Conservation (phyloP, 53 echinoderm and acorn worm species). For the Temnopleurus reevesii region DNA sequence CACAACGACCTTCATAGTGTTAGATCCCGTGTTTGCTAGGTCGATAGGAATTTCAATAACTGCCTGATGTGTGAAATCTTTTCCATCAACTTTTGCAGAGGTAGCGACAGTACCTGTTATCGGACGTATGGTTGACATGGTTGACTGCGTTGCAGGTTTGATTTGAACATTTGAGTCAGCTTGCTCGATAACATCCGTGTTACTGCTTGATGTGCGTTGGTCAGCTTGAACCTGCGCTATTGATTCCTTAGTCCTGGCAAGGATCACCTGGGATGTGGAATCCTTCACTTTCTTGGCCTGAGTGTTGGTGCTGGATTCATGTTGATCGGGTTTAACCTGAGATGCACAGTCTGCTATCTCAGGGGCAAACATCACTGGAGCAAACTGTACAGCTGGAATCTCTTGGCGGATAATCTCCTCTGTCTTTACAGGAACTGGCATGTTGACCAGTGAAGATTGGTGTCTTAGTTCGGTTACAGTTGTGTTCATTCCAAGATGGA, state of each 20-base stretch:
- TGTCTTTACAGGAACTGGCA: background rate
- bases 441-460: constrained; percentile 1
- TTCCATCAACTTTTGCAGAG: background rate
- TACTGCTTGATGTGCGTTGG: constrained; percentile 15
- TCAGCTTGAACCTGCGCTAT: constrained; percentile 14
- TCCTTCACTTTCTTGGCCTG: background rate
- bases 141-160: constrained; percentile 30
- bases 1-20: background rate
- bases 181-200: constrained; percentile 39
- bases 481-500: constrained; percentile 12
- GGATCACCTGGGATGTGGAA: constrained; percentile 13
- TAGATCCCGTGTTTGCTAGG: background rate
- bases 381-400: constrained; percentile 22
- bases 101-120: background rate
- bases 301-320: constrained; percentile 42
- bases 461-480: background rate
- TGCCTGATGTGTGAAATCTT: constrained; percentile 26
- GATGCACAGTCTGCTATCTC: background rate
- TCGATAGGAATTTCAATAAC: background rate
- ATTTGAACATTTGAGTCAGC: constrained; percentile 53
- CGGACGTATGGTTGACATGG: constrained; percentile 3
- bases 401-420: constrained; percentile 22
- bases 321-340: constrained; percentile 24
- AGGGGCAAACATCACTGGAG: background rate
- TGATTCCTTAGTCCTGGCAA: constrained; percentile 12